Percentiles rank a stretch among this genome's conserved stretches.
Evolutionary conservation across 2,113 vertebrate genomes (phyloP).

Genomic region (Lamprotornis superbus): DNA sequence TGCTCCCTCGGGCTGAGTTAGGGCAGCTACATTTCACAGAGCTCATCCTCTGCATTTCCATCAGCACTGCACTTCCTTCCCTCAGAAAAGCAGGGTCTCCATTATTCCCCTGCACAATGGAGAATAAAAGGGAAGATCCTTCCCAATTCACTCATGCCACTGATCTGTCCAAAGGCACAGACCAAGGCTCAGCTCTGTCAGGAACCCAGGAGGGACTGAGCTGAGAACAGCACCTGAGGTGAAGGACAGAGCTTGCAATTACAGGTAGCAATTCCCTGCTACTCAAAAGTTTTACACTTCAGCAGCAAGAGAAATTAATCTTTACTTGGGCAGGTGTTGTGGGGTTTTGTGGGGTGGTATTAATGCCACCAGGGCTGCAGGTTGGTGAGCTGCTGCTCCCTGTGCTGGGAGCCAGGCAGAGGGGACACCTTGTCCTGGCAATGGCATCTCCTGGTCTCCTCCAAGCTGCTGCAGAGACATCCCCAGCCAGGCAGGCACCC

Average conservation of each 20-base stretch:
- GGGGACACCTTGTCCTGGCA: not conserved
- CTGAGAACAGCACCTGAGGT: not conserved
- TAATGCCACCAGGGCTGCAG: not conserved
- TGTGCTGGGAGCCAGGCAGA: constrained; percentile 27
- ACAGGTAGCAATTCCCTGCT: constrained; percentile 10
- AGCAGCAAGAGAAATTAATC: not conserved
- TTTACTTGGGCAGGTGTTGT: not conserved
- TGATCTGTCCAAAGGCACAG: not conserved
- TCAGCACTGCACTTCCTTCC: not conserved
- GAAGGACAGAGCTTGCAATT: not conserved
- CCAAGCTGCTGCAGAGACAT: not conserved
- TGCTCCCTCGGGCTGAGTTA: not conserved
- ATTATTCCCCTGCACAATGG: not conserved
- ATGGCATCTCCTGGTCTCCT: not conserved
- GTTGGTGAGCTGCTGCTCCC: constrained; percentile 20
- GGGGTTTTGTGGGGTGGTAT: not conserved
- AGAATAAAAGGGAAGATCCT: too few species aligned
- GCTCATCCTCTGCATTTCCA: not conserved
- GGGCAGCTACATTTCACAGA: not conserved
- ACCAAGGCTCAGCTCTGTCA: not conserved
- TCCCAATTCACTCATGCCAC: not conserved
- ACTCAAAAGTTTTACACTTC: not conserved
- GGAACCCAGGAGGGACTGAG: not conserved
- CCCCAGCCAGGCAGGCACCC: not conserved
- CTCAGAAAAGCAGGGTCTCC: not conserved